Evolutionary conservation across 2,888 invertebrate species (phyloP).

Genomic region (Argynnis bischoffii): DNA sequence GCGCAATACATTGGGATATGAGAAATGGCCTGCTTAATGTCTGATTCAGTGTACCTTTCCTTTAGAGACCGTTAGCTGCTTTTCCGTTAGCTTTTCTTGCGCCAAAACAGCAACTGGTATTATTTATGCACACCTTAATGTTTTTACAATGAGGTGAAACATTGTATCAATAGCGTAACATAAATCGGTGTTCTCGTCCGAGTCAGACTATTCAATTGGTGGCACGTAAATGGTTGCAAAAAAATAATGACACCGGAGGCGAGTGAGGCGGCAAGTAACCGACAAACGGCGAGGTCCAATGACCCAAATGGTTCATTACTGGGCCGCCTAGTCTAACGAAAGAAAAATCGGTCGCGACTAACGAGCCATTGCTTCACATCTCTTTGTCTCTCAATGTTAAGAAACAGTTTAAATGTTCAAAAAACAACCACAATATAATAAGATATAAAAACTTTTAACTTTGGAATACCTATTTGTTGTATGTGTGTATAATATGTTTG

Average conservation of each 20-base stretch:
- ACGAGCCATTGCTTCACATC: slow-evolving; percentile 43
- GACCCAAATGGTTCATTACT: slow-evolving; percentile 78
- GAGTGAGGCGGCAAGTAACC: slow-evolving; percentile 55
- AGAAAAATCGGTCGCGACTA: slow-evolving; percentile 71
- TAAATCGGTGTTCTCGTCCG: slow-evolving; percentile 57
- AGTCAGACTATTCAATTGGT: slow-evolving; percentile 64
- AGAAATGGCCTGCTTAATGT: slow-evolving; percentile 19
- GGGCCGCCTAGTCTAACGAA: slow-evolving; percentile 69
- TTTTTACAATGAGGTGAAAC: slow-evolving; percentile 34
- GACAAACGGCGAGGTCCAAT: slow-evolving; percentile 78
- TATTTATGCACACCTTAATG: slow-evolving; percentile 42
- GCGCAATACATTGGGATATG: slow-evolving; percentile 18
- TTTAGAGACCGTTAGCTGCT: slow-evolving; percentile 31
- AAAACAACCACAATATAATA: slow-evolving; percentile 21
- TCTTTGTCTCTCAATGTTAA: slow-evolving; percentile 40
- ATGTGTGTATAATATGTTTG: too few species aligned
- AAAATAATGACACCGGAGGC: slow-evolving; percentile 45
- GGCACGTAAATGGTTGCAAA: slow-evolving; percentile 54
- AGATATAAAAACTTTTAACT: background rate
- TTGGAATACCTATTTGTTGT: too few species aligned
- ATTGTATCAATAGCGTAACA: slow-evolving; percentile 43
- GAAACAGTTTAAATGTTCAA: slow-evolving; percentile 33
- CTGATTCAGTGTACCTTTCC: slow-evolving; percentile 30
- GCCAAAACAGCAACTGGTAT: slow-evolving; percentile 33
- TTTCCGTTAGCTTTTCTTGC: slow-evolving; percentile 40